Conservation (phyloP, 2,888 invertebrate genomes). For the Melanchra persicariae region DNA sequence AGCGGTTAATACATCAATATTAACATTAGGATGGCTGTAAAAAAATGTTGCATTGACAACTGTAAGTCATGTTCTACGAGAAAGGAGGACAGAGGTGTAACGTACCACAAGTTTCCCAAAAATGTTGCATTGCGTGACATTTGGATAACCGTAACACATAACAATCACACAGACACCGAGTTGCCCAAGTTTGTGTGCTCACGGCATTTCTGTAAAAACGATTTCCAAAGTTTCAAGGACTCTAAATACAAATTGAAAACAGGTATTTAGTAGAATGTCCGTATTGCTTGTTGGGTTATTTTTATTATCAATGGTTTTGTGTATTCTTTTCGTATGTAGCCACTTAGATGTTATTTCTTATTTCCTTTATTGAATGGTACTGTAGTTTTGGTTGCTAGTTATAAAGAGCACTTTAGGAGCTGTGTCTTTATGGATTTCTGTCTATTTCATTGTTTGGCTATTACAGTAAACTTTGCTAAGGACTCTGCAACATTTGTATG, state of each 20-base stretch:
- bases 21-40: constrained; percentile 90
- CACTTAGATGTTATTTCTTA: constrained; percentile 28
- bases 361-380: constrained; percentile 42
- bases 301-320: constrained; percentile 49
- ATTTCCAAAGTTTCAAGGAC: constrained; percentile 93
- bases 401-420: constrained; percentile 44
- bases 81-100: constrained; percentile 92
- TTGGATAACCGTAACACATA: constrained; percentile 93
- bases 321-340: constrained; percentile 34
- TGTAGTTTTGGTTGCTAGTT: constrained; percentile 56
- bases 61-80: constrained; percentile 92
- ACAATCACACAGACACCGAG: constrained; percentile 88
- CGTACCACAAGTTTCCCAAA: constrained; percentile 94
- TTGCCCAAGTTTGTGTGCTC: constrained; percentile 93
- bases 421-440: constrained; percentile 21
- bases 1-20: constrained; percentile 57
- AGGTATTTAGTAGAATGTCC: constrained; percentile 77
- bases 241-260: constrained; percentile 93
- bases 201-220: constrained; percentile 93
- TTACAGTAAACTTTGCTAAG: constrained; percentile 29
- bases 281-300: constrained; percentile 65
- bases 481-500: constrained; percentile 20
- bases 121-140: constrained; percentile 90
- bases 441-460: constrained; percentile 31
- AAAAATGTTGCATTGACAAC: constrained; percentile 92